These are phyloP conservation scores for Nyctibius grandis DNA, from an alignment of 2,797 vertebrate genomes.

Conservation along the genomic window DNA sequence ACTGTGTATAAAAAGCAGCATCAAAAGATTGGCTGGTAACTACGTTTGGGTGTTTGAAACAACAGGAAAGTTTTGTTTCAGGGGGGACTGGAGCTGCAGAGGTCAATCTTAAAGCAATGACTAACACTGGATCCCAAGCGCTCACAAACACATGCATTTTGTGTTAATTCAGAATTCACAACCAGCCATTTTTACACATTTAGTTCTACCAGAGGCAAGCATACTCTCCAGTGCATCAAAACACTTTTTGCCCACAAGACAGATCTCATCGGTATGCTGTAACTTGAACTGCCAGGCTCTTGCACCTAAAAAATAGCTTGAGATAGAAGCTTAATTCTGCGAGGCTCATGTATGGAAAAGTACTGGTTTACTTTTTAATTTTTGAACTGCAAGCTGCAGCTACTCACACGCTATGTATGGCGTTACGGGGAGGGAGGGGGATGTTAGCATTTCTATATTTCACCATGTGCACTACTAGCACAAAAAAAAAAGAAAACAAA, in stretches of 20 bases:
- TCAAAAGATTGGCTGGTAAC: not conserved
- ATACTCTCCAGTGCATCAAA: conserved; percentile 22
- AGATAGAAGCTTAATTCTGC: conserved; percentile 43
- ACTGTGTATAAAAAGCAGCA: not conserved
- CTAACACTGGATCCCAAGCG: not conserved
- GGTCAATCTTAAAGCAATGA: not conserved
- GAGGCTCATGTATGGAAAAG: conserved; percentile 33
- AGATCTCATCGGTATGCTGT: conserved; percentile 58
- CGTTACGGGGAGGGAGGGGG: not conserved
- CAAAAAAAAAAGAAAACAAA: not conserved
- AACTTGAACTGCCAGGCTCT: conserved; percentile 53
- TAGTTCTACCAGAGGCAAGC: not conserved
- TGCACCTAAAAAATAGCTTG: conserved; percentile 43
- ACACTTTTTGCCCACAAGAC: conserved; percentile 43
- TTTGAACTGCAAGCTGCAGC: conserved; percentile 5
- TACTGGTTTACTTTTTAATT: conserved; percentile 52
- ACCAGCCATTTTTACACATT: not conserved
- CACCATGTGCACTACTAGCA: not conserved
- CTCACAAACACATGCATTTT: not conserved
- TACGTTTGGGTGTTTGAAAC: not conserved
- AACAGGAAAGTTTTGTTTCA: conserved; percentile 4
- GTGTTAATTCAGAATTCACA: not conserved
- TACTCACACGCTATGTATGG: not conserved
- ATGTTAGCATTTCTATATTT: not conserved
- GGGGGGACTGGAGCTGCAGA: not conserved